Evolutionary conservation across 2,113 vertebrate species (phyloP), one percentile per base, ranked within the genome.

Genomic region (Nyctereutes procyonoides): DNA sequence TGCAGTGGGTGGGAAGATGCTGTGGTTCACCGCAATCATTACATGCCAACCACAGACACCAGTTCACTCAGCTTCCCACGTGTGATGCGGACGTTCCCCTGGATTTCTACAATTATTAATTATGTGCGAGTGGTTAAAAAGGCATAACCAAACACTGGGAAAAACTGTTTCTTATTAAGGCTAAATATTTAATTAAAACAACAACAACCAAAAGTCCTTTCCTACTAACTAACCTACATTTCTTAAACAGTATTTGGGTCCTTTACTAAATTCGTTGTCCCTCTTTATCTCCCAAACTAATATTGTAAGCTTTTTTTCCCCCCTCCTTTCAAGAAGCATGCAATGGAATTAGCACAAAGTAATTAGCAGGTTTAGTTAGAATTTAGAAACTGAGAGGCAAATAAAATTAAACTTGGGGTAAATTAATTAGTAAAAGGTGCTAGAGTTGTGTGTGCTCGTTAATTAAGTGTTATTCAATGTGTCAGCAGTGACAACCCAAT

Each of bases 371-470:
- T 93, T 97, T 93, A 73, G 88, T 92, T 95, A 95, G 96, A 96
- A 97, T 89, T 97, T 97, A 95, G 92, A 96, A 97, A 96, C 93
- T 88, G 84, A 96, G 87, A 97, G 35, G 62, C 83, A 97, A 97
- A 96, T 12, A 62, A 82, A 98, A 97, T 97, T 96, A 97, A 94
- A 97, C 67, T 93, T 58, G 60, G 88, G 81, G 62, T 94, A 96
- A 97, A 96, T 97, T 95, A 95, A 97, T 97, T 95, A 97, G 95
- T 43, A 95, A 97, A 97, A 97, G 82, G 86, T 97, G 95, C 81
- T 71, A 56, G 85, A 92, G 77, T 43, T 96, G 84, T 95, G 88
- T 91, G 88, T 76, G 60, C 35, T 94, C 2, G 12, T 96, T 93
- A 98, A 97, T 93, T 95, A 97, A 96, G 94, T 88, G 71, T 88